Base-by-base conservation (phyloP, 2,113 vertebrate species). In the Penelope pileata region DNA sequence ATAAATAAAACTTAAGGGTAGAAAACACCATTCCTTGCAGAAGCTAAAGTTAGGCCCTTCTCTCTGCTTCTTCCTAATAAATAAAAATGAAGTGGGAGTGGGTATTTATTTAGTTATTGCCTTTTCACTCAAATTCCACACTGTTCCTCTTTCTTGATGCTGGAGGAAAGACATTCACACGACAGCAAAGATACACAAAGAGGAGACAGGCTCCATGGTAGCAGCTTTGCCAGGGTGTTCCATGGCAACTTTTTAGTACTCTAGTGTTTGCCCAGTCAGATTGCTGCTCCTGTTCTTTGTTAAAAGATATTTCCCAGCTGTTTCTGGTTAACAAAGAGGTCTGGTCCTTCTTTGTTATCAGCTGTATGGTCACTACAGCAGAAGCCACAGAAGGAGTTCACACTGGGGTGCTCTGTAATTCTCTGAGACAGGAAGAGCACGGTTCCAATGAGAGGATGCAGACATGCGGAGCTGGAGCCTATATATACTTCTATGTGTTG, bases 301-400 rank as follows among this genome's bases (percentile, higher is more conserved):
- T 79, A 87, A 93, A n/a, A 51, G 67, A 27, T 66, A 68, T 69
- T 79, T 88, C 54, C 83, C 91, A 90, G 64, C 45, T 90, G 88
- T 76, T 88, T 83, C 64, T 86, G 40, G 43, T 86, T 88, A 48
- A 67, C 74, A 91, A 80, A 86, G 81, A 58, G 21, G 12, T 53
- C 83, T 88, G 67, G 67, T 77, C 79, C 30, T 59, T 38, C 45
- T 62, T 88, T 83, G 70, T 63, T 27, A 13, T 4, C n/a, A 75
- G 54, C 74, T 63, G 47, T 58, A 62, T 36, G 68, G 73, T 27
- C 45, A 18, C 29, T 62, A 10, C n/a, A 66, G 60, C 38, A 19
- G 40, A 63, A 29, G 54, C 42, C 53, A 8, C 18, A 4, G 56
- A 27, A 60, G 69, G 29, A 48, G 40, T 3, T 80, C 32, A 24